Evolutionary conservation across 2,113 vertebrate species (phyloP).

Genomic region (Melanocharis versteri): DNA sequence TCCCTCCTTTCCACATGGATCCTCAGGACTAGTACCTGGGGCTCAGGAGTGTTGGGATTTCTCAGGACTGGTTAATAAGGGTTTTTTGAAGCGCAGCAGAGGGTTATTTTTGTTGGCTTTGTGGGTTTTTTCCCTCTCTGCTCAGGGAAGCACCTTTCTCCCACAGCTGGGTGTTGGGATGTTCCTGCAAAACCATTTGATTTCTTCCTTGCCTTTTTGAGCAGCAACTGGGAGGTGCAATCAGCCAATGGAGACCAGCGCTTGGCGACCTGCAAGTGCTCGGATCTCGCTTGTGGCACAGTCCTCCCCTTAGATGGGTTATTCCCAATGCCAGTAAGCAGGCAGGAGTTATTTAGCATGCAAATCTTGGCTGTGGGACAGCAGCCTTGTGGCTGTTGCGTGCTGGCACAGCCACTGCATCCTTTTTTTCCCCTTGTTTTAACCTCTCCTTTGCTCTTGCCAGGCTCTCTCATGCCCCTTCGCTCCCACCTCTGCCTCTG

Average conservation of each 20-base stretch:
- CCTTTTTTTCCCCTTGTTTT: not conserved
- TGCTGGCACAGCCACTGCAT: not conserved
- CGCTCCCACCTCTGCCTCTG: not conserved
- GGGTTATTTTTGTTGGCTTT: not conserved
- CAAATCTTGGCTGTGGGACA: not conserved
- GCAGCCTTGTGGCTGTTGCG: accelerated
- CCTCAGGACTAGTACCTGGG: not conserved
- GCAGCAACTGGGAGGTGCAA: not conserved
- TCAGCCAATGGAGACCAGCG: not conserved
- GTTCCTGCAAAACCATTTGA: not conserved
- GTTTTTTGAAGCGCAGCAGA: not conserved
- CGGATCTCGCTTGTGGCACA: accelerated
- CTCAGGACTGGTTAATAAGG: not conserved
- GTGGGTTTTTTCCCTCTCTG: not conserved
- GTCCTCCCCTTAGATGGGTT: not conserved
- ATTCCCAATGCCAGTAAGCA: not conserved
- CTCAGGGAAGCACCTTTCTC: not conserved
- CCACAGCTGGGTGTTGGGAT: accelerated
- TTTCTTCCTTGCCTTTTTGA: not conserved
- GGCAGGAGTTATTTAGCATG: not conserved
- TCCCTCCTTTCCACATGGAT: not conserved
- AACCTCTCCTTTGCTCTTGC: not conserved
- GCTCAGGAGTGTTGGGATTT: not conserved
- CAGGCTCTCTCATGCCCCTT: not conserved
- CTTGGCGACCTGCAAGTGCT: not conserved